Evolutionary conservation across 2,113 vertebrate species (phyloP).

Genomic region (Macrotus californicus): DNA sequence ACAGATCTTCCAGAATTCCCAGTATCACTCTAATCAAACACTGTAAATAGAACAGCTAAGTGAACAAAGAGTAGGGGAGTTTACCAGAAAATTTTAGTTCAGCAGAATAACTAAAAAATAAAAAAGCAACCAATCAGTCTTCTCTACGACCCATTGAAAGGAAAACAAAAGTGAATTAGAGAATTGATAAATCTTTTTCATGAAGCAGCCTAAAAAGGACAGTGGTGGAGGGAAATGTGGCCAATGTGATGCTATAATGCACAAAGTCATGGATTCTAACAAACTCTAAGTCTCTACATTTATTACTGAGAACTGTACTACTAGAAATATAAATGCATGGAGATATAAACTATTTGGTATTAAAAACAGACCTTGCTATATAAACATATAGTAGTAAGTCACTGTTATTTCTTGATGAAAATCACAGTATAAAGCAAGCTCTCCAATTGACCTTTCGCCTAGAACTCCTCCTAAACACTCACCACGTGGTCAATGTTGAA

Average conservation of each 20-base stretch:
- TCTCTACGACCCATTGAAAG: neutral
- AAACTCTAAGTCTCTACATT: neutral
- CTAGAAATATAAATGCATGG: conserved; percentile 18
- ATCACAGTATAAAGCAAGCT: neutral
- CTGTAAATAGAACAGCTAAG: neutral
- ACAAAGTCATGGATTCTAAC: neutral
- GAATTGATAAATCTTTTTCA: neutral
- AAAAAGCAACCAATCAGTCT: neutral
- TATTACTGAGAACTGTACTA: neutral
- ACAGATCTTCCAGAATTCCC: neutral
- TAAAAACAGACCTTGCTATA: conserved; percentile 32
- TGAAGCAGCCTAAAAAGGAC: neutral
- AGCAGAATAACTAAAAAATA: neutral
- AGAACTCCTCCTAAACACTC: neutral
- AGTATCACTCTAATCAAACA: neutral
- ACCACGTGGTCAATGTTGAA: neutral
- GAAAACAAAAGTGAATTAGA: neutral
- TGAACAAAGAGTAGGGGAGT: neutral
- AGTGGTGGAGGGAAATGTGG: neutral
- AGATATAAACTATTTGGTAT: conserved; percentile 6
- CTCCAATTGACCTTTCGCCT: neutral
- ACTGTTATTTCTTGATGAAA: neutral
- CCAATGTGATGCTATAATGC: neutral
- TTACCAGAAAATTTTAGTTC: neutral
- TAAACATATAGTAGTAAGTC: neutral